Percentiles rank a stretch among this genome's conserved stretches.
These are phyloP conservation scores for Thermophis baileyi DNA, from an alignment of 2,113 vertebrate genomes.

Conservation along the genomic window DNA sequence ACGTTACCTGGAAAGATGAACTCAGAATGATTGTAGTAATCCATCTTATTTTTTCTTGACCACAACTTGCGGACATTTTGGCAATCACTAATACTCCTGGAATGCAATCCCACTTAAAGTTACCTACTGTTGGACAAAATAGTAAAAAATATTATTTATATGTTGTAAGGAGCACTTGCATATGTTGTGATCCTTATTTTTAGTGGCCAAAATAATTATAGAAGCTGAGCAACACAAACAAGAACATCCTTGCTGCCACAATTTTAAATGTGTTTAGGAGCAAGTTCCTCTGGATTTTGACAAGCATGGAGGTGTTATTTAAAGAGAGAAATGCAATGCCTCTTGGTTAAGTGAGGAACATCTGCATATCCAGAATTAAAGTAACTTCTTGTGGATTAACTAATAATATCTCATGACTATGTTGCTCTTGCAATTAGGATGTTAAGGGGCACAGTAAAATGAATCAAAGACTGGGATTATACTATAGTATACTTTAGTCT, in stretches of 20 bases:
- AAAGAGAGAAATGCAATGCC: background rate
- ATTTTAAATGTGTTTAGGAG: background rate
- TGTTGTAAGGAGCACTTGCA: background rate
- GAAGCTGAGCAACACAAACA: background rate
- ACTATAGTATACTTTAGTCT: background rate
- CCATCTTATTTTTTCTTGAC: slow-evolving; percentile 69
- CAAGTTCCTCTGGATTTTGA: background rate
- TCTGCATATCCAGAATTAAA: background rate
- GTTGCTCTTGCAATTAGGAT: background rate
- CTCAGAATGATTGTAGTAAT: slow-evolving; percentile 84
- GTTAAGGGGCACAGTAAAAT: background rate
- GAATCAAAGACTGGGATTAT: background rate
- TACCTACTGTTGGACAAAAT: slow-evolving; percentile 10
- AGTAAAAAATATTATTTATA: slow-evolving; percentile 2
- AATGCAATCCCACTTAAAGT: slow-evolving; percentile 1
- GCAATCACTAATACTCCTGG: background rate
- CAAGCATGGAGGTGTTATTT: background rate
- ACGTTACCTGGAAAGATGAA: slow-evolving; percentile 76
- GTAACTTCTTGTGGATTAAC: background rate
- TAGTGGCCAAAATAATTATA: fast-evolving
- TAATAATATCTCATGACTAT: background rate
- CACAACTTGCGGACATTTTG: slow-evolving; percentile 55
- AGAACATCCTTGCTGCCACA: background rate
- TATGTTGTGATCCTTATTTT: background rate
- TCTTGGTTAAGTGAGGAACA: background rate